phyloP scores from a whole-genome alignment of 2,797 vertebrate species.

The Melanotaenia maccullochi region DNA sequence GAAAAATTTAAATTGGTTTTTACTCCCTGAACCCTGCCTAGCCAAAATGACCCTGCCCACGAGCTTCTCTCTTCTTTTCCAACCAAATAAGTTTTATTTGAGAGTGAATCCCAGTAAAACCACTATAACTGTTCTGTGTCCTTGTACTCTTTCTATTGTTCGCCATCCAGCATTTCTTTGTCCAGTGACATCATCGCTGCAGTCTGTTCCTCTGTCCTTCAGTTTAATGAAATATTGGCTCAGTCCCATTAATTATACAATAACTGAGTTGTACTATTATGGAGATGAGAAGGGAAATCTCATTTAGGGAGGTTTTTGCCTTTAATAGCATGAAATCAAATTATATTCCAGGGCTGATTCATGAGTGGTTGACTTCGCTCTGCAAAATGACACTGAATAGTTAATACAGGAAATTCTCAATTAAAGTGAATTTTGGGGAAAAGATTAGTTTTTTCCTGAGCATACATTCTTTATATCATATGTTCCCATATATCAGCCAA shows the following conservation, averaged over 20 bases:
- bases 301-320: not conserved
- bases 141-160: slow-evolving; percentile 54
- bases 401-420: slow-evolving; percentile 9
- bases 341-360: slow-evolving; percentile 2
- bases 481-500: slow-evolving; percentile 25
- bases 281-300: slow-evolving; percentile 19
- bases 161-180: slow-evolving; percentile 41
- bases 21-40: slow-evolving; percentile 2
- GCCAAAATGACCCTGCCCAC: not conserved
- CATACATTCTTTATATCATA: slow-evolving; percentile 29
- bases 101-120: slow-evolving; percentile 53
- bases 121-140: slow-evolving; percentile 46
- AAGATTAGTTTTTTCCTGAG: slow-evolving; percentile 16
- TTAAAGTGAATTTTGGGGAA: slow-evolving; percentile 32
- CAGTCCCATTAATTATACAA: slow-evolving; percentile 36
- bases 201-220: slow-evolving; percentile 44
- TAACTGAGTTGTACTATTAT: slow-evolving; percentile 12
- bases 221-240: slow-evolving; percentile 30
- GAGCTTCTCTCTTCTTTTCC: slow-evolving; percentile 3
- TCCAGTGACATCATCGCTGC: slow-evolving; percentile 48
- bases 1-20: not conserved
- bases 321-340: slow-evolving; percentile 24
- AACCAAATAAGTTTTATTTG: slow-evolving; percentile 45
- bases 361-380: slow-evolving; percentile 6
- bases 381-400: not conserved